A percentile compares a stretch with the other conserved stretches of the same genome.
Evolutionary conservation across 2,113 vertebrate genomes (phyloP).

Genomic region (Entomyzon cyanotis): DNA sequence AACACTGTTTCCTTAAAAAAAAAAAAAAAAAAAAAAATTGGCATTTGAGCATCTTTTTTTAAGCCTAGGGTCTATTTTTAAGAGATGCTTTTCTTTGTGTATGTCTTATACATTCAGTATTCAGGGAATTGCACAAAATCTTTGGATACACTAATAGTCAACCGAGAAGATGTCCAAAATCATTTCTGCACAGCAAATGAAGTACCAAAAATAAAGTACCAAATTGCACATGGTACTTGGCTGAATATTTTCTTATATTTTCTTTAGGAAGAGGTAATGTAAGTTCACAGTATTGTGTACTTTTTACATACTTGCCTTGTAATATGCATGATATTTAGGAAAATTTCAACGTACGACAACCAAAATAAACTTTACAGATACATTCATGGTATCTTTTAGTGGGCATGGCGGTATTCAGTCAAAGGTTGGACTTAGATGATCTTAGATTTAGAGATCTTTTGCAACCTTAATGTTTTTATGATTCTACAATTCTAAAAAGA

Average conservation of each 20-base stretch:
- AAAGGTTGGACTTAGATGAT: background rate
- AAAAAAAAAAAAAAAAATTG: background rate
- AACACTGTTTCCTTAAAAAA: background rate
- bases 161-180: background rate
- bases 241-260: background rate
- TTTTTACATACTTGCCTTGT: background rate
- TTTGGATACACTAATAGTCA: background rate
- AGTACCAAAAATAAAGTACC: too few species aligned
- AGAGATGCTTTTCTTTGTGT: background rate
- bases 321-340: background rate
- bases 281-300: background rate
- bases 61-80: background rate
- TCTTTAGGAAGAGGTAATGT: background rate
- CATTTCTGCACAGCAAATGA: background rate
- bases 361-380: background rate
- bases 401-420: accelerated
- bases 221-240: background rate
- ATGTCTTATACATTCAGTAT: background rate
- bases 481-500: background rate
- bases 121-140: background rate
- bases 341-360: accelerated
- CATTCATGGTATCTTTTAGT: background rate
- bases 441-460: background rate
- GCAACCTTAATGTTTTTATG: background rate
- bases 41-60: background rate